Conservation (phyloP, 23 tunicate species). For the Diplosoma virens region DNA sequence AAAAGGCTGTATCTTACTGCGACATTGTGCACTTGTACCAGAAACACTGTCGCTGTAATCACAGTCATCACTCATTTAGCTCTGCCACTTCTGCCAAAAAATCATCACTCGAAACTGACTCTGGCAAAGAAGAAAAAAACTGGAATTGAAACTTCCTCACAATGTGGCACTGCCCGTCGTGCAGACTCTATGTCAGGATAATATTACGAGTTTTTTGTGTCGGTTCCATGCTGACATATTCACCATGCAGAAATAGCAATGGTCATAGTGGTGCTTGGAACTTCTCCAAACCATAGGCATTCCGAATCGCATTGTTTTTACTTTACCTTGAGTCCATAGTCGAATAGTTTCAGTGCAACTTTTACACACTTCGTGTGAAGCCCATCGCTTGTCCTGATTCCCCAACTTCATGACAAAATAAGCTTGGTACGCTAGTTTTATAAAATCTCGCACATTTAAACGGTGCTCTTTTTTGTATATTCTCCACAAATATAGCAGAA, state of each 20-base stretch:
- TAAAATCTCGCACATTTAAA: background rate
- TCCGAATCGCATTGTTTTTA: background rate
- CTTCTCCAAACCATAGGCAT: constrained; percentile 20
- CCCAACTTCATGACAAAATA: constrained; percentile 1
- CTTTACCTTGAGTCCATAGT: background rate
- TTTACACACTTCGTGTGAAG: constrained; percentile 5
- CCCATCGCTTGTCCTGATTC: constrained; percentile 15
- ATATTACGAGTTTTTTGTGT: background rate
- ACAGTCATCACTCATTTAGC: background rate
- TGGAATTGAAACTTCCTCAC: background rate
- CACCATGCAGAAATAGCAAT: constrained; percentile 22
- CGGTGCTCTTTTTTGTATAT: background rate
- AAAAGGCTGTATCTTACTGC: background rate
- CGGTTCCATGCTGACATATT: constrained; percentile 1
- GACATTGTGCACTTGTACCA: background rate
- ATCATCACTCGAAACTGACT: background rate
- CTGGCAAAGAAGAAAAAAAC: background rate
- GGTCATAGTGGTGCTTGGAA: background rate
- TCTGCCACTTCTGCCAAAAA: background rate
- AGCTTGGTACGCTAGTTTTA: background rate
- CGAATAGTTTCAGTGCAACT: background rate
- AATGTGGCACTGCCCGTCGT: background rate
- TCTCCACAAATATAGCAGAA: constrained; percentile 9
- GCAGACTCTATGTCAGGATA: constrained; percentile 9
- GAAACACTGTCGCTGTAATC: background rate